Percentiles rank a stretch among this genome's conserved stretches.
phyloP scores from a whole-genome alignment of 2,113 vertebrate genomes.

The Hippocampus mohnikei region DNA sequence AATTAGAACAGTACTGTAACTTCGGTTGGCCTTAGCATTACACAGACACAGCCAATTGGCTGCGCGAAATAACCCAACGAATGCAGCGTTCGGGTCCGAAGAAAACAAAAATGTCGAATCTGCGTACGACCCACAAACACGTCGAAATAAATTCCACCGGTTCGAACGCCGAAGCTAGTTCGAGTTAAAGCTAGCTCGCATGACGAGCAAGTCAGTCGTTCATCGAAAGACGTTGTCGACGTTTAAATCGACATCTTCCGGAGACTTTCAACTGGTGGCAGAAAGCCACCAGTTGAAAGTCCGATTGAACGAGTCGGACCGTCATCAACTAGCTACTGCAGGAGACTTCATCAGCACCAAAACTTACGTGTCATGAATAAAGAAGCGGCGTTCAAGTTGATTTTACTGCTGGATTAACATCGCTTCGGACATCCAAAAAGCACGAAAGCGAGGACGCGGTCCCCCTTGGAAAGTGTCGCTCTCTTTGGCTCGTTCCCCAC shows the following conservation, averaged over 20 bases:
- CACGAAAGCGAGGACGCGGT: constrained; percentile 15
- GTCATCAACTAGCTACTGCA: not conserved
- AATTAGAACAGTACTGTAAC: too few relatives aligned
- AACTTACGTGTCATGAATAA: constrained; percentile 58
- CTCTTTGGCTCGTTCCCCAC: constrained; percentile 10
- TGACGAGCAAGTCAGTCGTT: not conserved
- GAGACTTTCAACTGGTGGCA: not conserved
- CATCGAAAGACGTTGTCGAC: not conserved
- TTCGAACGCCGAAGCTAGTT: not conserved
- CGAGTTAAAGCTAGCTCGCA: not conserved
- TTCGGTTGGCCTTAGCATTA: too few relatives aligned
- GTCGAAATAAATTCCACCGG: not conserved
- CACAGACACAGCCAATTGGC: too few relatives aligned
- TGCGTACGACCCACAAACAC: too few relatives aligned
- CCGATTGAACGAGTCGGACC: not conserved
- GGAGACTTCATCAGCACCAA: not conserved
- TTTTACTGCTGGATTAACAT: constrained; percentile 50
- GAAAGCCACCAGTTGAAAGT: not conserved
- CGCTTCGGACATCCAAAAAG: constrained; percentile 33
- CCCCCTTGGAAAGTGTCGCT: constrained; percentile 19
- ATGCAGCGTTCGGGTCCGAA: too few relatives aligned
- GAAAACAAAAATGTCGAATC: too few relatives aligned
- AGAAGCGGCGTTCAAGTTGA: constrained; percentile 16
- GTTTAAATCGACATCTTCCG: not conserved
- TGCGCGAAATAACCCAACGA: too few relatives aligned